These are phyloP conservation scores for Loris lydekkerianus DNA, from an alignment of 2,797 vertebrate species.

Conservation along the genomic window DNA sequence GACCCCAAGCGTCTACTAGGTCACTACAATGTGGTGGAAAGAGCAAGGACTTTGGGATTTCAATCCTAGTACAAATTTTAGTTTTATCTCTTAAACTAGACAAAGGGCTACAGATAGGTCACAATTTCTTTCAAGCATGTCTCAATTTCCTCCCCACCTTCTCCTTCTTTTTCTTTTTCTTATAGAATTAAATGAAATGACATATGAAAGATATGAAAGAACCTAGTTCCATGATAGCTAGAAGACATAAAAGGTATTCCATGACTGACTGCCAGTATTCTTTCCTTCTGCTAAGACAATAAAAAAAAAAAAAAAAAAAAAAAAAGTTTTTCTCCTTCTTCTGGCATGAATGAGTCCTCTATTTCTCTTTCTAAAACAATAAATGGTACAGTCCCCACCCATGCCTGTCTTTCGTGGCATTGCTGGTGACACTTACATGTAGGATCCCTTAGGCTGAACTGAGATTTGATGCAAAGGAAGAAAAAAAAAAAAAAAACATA, in stretches of 20 bases:
- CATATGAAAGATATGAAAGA: slow-evolving; percentile 27
- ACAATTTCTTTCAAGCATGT: neutral
- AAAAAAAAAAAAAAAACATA: neutral
- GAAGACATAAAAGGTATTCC: neutral
- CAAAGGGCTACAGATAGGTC: neutral
- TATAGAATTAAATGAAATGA: slow-evolving; percentile 63
- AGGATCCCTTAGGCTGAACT: slow-evolving; percentile 6
- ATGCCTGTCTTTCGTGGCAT: neutral
- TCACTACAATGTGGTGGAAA: neutral
- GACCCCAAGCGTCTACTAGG: neutral
- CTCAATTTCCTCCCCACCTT: neutral
- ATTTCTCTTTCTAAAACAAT: slow-evolving; percentile 49
- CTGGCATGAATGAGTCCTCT: neutral
- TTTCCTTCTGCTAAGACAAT: slow-evolving; percentile 36
- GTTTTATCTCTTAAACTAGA: neutral
- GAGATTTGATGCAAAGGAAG: slow-evolving; percentile 28
- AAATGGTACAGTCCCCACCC: neutral
- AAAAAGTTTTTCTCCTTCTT: neutral
- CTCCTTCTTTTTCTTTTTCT: neutral
- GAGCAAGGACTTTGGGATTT: neutral
- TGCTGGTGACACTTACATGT: neutral
- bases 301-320: neutral
- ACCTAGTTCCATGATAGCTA: neutral
- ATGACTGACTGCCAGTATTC: slow-evolving; percentile 2
- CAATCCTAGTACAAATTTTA: neutral